Evolutionary conservation across 2,888 invertebrate species (phyloP).

Genomic region (Drosophila hamatofila): DNA sequence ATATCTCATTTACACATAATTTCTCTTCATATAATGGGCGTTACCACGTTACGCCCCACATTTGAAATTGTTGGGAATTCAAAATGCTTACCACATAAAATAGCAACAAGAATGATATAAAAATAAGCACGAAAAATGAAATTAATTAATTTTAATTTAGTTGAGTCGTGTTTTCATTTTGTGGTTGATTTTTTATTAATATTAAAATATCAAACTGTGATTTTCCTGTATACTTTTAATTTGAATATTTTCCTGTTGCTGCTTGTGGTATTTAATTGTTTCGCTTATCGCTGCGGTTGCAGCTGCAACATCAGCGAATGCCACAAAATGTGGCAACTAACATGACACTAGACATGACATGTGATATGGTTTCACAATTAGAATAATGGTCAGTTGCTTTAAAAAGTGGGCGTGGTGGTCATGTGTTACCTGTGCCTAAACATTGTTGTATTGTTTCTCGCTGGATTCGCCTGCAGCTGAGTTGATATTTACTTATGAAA

Average conservation of each 20-base stretch:
- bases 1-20: too few relatives aligned
- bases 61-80: neutral
- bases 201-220: constrained; percentile 5
- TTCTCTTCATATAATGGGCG: constrained; percentile 4
- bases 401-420: constrained; percentile 3
- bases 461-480: constrained; percentile 4
- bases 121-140: constrained; percentile 1
- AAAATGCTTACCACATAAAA: constrained; percentile 19
- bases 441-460: neutral
- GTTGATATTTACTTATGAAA: constrained; percentile 6
- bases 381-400: constrained; percentile 7
- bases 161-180: constrained; percentile 7
- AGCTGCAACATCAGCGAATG: constrained; percentile 1
- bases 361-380: constrained; percentile 26
- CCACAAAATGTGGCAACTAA: constrained; percentile 33
- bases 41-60: constrained; percentile 16
- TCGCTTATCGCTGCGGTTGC: constrained; percentile 24
- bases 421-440: neutral
- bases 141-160: constrained; percentile 25
- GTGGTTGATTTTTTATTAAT: constrained; percentile 19
- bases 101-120: neutral
- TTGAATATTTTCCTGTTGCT: neutral
- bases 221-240: neutral
- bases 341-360: constrained; percentile 29
- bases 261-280: constrained; percentile 15